Percentiles rank a stretch among this genome's conserved stretches.
Evolutionary conservation across 2,797 vertebrate genomes (phyloP).

Genomic region (Galago senegalensis): DNA sequence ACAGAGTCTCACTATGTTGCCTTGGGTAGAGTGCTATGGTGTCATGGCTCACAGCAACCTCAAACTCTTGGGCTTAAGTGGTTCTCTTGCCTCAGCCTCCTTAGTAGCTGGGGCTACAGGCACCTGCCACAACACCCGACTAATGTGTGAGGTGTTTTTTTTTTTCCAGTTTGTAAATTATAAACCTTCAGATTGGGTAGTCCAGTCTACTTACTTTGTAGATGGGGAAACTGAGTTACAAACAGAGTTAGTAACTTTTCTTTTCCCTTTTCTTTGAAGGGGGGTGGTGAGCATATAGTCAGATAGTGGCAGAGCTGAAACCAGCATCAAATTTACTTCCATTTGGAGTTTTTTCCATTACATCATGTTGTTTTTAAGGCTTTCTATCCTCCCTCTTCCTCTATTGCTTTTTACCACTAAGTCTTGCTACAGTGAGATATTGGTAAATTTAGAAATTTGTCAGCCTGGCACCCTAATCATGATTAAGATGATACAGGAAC

Average conservation of each 20-base stretch:
- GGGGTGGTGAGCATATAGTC: neutral
- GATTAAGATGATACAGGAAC: slow-evolving; percentile 36
- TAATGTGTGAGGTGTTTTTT: neutral
- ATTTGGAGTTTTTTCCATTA: slow-evolving; percentile 38
- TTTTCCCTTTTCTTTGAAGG: neutral
- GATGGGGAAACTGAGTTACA: neutral
- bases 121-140: no score
- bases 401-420: slow-evolving; percentile 15
- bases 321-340: neutral
- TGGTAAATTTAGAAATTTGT: slow-evolving; percentile 66
- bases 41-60: no score
- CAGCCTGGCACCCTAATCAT: neutral
- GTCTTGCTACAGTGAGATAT: slow-evolving; percentile 5
- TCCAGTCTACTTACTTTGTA: neutral
- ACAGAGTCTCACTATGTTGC: no score
- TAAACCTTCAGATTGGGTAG: neutral
- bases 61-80: no score
- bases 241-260: neutral
- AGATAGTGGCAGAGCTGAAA: slow-evolving; percentile 26
- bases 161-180: neutral
- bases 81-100: no score
- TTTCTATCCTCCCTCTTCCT: neutral
- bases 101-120: no score
- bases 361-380: slow-evolving; percentile 27
- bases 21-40: no score